Evolutionary conservation across 1,140 invertebrate genomes (phyloP).

Genomic region (Ceratosolen fusciceps): DNA sequence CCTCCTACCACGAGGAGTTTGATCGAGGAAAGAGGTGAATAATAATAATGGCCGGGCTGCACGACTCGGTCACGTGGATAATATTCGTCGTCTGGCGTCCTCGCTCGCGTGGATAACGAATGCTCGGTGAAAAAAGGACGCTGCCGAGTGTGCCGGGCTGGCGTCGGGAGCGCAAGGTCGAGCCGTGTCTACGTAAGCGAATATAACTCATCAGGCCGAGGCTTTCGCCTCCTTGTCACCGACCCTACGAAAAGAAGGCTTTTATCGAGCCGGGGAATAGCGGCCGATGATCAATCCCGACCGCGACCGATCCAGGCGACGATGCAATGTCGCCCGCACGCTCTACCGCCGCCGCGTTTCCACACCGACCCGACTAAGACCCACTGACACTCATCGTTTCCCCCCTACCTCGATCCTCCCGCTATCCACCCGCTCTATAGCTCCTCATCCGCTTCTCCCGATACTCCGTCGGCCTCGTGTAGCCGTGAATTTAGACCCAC

Average conservation of each 20-base stretch:
- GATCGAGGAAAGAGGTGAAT: constrained; percentile 13
- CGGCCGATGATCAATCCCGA: constrained; percentile 34
- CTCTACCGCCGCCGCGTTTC: no score
- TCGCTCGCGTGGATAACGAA: constrained; percentile 20
- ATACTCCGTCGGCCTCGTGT: not conserved
- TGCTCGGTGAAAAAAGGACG: not conserved
- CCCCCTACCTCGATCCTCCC: no score
- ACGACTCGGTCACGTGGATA: constrained; percentile 22
- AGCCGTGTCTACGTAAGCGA: no score
- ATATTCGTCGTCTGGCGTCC: not conserved
- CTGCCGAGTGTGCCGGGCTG: not conserved
- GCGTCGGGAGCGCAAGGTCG: not conserved
- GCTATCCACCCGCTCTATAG: no score
- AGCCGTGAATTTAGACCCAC: constrained; percentile 13
- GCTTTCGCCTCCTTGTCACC: not conserved
- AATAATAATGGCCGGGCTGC: not conserved
- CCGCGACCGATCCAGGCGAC: not conserved
- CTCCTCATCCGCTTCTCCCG: no score
- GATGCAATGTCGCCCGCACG: no score
- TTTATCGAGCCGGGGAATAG: constrained; percentile 7
- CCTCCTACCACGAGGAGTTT: no score
- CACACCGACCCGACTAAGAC: not conserved
- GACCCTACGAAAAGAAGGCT: not conserved
- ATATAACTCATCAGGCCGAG: not conserved
- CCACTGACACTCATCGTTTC: constrained; percentile 34